Evolutionary conservation across 1,140 invertebrate species (phyloP), one percentile per base, ranked within the genome.

Genomic region (Hermetia illucens): DNA sequence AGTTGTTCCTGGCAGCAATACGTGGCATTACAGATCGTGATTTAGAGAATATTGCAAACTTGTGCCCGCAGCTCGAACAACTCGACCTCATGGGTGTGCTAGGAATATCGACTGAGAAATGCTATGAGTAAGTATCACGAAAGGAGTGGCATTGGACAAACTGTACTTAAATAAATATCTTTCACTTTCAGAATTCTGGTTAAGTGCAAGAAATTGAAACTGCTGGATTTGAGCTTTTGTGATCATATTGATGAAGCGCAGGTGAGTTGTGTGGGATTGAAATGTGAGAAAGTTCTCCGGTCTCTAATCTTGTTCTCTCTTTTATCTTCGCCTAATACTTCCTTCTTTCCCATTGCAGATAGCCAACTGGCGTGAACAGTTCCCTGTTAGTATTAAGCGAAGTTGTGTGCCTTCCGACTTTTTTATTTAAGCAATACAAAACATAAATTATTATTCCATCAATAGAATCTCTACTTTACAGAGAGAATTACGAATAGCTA

Each of bases 221-320:
- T 91, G 45, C 64, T 92, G 29, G 88, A 92, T 55, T 67, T 92
- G 12, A 89, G 84, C 42, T 92, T 88, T 59, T 91, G 85, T 55
- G 76, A 82, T 47, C 73, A 75, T 39, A 80, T 90, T 35, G 70
- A 71, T 39, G 72, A 79, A 50, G 65, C 71, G 29, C 71, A 79
- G 63, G 72, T 84, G 51, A 50, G 36, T 34, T 3, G 9, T 15
- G n/a, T n/a, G n/a, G n/a, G n/a, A n/a, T n/a, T n/a, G n/a, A n/a
- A n/a, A 8, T 27, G 24, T 13, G 20, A n/a, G 16, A 15, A 5
- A 1, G 22, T 3, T 35, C n/a, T 30, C 24, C 24, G 13, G 13
- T 13, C 24, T 13, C 8, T 27, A 27, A 27, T 27, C 13, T 27
- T 9, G 13, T 4, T 12, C 21, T 4, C 41, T 3, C 20, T 22